A percentile compares a stretch with the other conserved stretches of the same genome.
These are phyloP conservation scores for Apistogramma diplotaenia DNA, from an alignment of 2,113 vertebrate genomes.

Conservation along the genomic window DNA sequence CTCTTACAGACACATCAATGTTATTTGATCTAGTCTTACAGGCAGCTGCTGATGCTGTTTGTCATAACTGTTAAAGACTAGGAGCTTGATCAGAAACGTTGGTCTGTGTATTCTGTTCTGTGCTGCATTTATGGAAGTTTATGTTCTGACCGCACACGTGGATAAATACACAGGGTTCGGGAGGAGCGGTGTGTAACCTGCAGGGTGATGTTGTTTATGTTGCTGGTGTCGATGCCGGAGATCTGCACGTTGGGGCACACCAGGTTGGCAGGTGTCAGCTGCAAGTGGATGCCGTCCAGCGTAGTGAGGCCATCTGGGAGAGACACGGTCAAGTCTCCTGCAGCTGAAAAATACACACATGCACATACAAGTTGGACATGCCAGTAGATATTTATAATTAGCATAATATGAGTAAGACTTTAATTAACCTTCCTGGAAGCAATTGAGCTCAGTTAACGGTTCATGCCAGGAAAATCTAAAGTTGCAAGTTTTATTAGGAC, in stretches of 20 bases:
- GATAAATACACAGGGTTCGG: not conserved
- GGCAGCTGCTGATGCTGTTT: no score
- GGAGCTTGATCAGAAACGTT: no score
- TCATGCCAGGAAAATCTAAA: no score
- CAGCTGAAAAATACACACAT: slow-evolving; percentile 68
- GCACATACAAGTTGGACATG: not conserved
- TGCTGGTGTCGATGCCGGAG: slow-evolving; percentile 90
- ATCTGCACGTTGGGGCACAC: slow-evolving; percentile 97
- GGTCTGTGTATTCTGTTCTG: no score
- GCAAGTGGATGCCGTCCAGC: slow-evolving; percentile 95
- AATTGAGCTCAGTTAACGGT: not conserved
- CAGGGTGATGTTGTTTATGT: slow-evolving; percentile 96
- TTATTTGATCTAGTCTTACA: no score
- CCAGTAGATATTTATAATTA: not conserved
- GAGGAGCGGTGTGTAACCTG: slow-evolving; percentile 77
- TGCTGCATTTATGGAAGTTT: no score
- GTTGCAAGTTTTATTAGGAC: not conserved
- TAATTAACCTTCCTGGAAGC: not conserved
- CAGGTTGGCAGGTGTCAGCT: slow-evolving; percentile 87
- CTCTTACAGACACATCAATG: no score
- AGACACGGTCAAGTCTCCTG: slow-evolving; percentile 95
- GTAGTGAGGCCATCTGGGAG: slow-evolving; percentile 92
- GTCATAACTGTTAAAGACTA: no score
- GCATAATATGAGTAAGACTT: not conserved
- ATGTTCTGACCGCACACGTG: no score